Evolutionary conservation across 64 coral and sea anemone genomes (phyloP).

Genomic region (Dendronephthya gigantea): DNA sequence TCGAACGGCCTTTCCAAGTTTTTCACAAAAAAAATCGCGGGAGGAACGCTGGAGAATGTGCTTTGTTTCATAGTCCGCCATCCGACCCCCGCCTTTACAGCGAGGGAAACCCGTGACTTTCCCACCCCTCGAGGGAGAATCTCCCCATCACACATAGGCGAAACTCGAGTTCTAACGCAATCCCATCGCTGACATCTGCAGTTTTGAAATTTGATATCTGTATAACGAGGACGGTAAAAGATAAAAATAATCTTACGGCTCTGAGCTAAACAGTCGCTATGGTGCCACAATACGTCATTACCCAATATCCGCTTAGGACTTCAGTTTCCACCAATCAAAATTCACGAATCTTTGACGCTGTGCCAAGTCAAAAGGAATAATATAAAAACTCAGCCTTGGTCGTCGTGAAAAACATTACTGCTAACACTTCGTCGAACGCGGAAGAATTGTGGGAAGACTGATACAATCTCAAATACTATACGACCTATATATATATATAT

Average conservation of each 20-base stretch:
- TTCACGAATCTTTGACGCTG: background rate
- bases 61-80: background rate
- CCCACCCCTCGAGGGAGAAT: background rate
- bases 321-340: background rate
- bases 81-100: background rate
- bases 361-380: background rate
- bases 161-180: background rate
- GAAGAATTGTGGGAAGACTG: too few relatives aligned
- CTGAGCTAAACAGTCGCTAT: background rate
- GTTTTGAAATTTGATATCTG: background rate
- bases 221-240: background rate
- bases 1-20: background rate
- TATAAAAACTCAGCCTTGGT: background rate
- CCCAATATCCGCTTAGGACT: background rate
- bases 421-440: background rate
- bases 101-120: too few relatives aligned
- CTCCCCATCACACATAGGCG: background rate
- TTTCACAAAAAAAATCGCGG: background rate
- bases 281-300: background rate
- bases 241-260: background rate
- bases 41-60: background rate
- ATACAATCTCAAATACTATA: too few relatives aligned
- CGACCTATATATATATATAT: background rate
- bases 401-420: background rate
- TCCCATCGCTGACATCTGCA: background rate